Evolutionary conservation across 2,113 vertebrate species (phyloP), one percentile per base, ranked within the genome.

Genomic region (Leiothrix lutea): DNA sequence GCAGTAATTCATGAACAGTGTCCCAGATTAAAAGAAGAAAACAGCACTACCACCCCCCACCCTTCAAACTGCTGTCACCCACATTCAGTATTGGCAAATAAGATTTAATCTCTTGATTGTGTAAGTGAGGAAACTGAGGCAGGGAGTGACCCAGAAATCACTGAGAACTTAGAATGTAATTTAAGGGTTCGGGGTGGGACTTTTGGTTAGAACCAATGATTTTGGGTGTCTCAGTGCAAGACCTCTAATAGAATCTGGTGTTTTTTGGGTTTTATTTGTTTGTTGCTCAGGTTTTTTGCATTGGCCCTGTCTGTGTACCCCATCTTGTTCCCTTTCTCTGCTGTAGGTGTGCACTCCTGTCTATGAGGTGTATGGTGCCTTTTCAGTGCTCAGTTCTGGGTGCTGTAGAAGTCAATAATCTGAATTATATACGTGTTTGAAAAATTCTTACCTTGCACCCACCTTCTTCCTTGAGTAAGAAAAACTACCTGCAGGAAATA

Each of bases 291-390:
- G 6, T 4, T 7, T 29, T 33, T 42, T 44, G 9, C 53, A 38
- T 33, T 0, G 0, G 42, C 31, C 12, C 6, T 42, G 4, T 18
- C 5, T 51, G 19, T 29, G 23, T n/a, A 2, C 4, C 3, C 17
- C 3, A 2, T 38, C 7, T n/a, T 20, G 10, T 17, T 47, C 36
- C 18, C 11, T 57, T 8, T 84, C 13, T 14, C 8, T 13, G 3
- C 29, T 21, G 33, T 1, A 19, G 22, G 20, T 64, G 44, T 60
- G 53, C 14, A 3, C 13, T 50, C 11, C 19, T 69, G 5, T 38
- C 8, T 42, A 0, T 42, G 35, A 31, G 40, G 36, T 38, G 5
- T 1, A 2, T 60, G 5, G 11, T 26, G 72, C 28, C 25, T 65
- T 72, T 60, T 14, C 11, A 65, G n/a, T 19, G 14, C 13, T 11